Conservation (phyloP, 1,140 invertebrate species). For the Drosophila repletoides region DNA sequence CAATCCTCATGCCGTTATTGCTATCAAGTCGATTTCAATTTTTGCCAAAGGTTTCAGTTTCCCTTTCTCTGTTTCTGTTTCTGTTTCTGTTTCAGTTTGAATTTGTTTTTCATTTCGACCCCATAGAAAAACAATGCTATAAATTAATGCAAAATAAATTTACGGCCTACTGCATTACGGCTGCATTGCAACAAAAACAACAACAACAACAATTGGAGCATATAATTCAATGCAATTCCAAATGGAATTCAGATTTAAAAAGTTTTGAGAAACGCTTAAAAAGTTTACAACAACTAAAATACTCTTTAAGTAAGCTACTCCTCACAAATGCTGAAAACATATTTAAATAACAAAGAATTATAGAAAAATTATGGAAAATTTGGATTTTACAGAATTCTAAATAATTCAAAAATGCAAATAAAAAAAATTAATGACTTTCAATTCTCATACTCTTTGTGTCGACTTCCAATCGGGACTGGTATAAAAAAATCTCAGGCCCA, state of each 20-base stretch:
- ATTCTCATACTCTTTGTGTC: too few species aligned
- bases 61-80: background rate
- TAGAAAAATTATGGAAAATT: too few species aligned
- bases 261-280: too few species aligned
- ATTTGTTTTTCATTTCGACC: slow-evolving; percentile 6
- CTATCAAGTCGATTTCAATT: slow-evolving; percentile 57
- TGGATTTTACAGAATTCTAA: too few species aligned
- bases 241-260: background rate
- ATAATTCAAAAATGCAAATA: too few species aligned
- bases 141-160: slow-evolving; percentile 77
- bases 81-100: slow-evolving; percentile 6
- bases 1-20: background rate
- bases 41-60: slow-evolving; percentile 16
- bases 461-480: too few species aligned
- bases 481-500: too few species aligned
- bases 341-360: too few species aligned
- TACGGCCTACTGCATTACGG: slow-evolving; percentile 75
- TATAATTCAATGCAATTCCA: slow-evolving; percentile 8
- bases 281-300: too few species aligned
- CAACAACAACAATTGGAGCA: slow-evolving; percentile 47
- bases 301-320: too few species aligned
- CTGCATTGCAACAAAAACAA: slow-evolving; percentile 48
- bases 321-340: too few species aligned
- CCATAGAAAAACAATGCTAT: slow-evolving; percentile 54
- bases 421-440: too few species aligned